A percentile compares a stretch with the other conserved stretches of the same genome.
Evolutionary conservation across 2,888 invertebrate genomes (phyloP).

Genomic region (Caenorhabditis zanzibari): DNA sequence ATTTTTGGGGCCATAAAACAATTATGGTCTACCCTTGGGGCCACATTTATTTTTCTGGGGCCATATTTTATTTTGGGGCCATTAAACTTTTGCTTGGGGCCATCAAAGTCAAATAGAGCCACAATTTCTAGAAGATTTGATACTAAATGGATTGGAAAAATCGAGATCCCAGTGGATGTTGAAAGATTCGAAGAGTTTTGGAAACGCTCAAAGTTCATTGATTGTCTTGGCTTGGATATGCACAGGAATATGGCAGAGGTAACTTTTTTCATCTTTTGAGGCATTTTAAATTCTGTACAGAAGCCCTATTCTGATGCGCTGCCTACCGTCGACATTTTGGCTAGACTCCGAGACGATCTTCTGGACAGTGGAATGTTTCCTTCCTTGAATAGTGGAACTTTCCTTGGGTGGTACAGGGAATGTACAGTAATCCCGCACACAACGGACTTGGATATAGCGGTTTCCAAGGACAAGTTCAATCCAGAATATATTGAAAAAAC

Average conservation of each 20-base stretch:
- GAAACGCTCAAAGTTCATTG: conserved; percentile 11
- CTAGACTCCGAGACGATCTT: conserved; percentile 26
- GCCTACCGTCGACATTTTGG: neutral
- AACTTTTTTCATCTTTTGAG: neutral
- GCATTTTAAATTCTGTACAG: neutral
- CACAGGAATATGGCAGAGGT: neutral
- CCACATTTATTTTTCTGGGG: too few relatives aligned
- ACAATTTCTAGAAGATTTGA: neutral
- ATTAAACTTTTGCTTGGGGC: too few relatives aligned
- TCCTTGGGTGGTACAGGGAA: conserved; percentile 59
- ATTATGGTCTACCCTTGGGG: too few relatives aligned
- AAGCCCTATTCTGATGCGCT: neutral
- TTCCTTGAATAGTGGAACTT: conserved; percentile 44
- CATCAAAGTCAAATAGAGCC: neutral
- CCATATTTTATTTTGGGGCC: too few relatives aligned
- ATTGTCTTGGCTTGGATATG: neutral
- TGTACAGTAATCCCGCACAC: conserved; percentile 58
- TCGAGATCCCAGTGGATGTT: conserved; percentile 4
- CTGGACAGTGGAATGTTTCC: conserved; percentile 47
- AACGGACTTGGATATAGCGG: conserved; percentile 49
- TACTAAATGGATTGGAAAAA: conserved; percentile 5
- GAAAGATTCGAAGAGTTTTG: conserved; percentile 8
- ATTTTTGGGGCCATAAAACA: too few relatives aligned
- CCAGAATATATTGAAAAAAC: conserved; percentile 27
- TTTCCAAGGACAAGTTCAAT: conserved; percentile 45